Evolutionary conservation across 1,140 invertebrate species (phyloP).

Genomic region (Callitettix versicolor): DNA sequence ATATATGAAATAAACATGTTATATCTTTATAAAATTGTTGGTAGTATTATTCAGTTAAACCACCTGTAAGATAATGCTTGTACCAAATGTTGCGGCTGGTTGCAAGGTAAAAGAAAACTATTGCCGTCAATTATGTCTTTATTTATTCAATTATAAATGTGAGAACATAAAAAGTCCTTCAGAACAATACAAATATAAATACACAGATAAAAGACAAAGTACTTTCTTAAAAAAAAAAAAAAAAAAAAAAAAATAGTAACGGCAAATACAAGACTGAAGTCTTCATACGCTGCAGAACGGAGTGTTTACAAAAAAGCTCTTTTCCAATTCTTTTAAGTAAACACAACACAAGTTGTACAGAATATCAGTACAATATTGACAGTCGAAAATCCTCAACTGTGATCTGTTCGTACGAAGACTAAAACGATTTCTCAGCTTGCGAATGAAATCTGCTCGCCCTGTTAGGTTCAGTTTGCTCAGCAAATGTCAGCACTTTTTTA

Average conservation of each 20-base stretch:
- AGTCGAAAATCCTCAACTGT: neutral
- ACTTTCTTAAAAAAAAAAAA: too few relatives aligned
- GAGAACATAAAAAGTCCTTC: too few relatives aligned
- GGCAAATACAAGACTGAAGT: too few relatives aligned
- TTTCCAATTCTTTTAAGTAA: conserved; percentile 55
- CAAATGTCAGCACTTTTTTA: conserved; percentile 17
- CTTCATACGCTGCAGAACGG: conserved; percentile 32
- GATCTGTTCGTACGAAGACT: conserved; percentile 12
- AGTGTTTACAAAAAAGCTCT: conserved; percentile 59
- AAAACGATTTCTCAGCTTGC: conserved; percentile 19
- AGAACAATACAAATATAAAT: too few relatives aligned
- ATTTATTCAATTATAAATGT: too few relatives aligned
- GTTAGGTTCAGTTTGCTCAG: conserved; percentile 29
- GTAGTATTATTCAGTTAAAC: too few relatives aligned
- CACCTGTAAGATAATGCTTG: too few relatives aligned
- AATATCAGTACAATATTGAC: conserved; percentile 24
- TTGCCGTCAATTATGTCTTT: too few relatives aligned
- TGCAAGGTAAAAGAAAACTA: too few relatives aligned
- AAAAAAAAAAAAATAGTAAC: too few relatives aligned
- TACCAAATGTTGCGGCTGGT: too few relatives aligned
- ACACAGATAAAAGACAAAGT: too few relatives aligned
- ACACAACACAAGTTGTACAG: conserved; percentile 51
- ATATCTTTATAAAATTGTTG: conserved; percentile 11
- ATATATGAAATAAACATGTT: conserved; percentile 13
- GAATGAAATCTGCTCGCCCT: conserved; percentile 22